These are phyloP conservation scores for Resseliella maxima DNA, from an alignment of 2,888 invertebrate species.

Conservation along the genomic window DNA sequence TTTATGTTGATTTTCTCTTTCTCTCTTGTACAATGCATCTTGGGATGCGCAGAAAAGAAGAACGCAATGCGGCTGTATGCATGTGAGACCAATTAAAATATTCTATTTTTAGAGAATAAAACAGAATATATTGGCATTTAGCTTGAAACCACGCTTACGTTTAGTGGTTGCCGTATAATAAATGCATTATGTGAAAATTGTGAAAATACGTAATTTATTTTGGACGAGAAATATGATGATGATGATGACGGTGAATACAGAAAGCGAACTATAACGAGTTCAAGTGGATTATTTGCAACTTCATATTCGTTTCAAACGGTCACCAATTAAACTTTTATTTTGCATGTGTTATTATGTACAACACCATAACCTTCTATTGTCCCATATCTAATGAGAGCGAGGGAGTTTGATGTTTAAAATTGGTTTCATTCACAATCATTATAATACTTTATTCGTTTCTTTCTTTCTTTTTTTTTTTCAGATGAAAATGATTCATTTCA, in stretches of 20 bases:
- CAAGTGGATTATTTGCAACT: slow-evolving; percentile 12
- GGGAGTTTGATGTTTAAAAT: not conserved
- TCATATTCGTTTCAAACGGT: slow-evolving; percentile 7
- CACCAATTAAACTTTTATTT: slow-evolving; percentile 5
- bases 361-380: not conserved
- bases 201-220: not conserved
- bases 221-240: not conserved
- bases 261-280: not conserved
- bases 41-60: not conserved
- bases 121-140: not conserved
- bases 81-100: slow-evolving; percentile 20
- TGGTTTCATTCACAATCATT: not conserved
- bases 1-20: too few relatives aligned
- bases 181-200: not conserved
- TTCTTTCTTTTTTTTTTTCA: too few relatives aligned
- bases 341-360: not conserved
- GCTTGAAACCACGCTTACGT: not conserved
- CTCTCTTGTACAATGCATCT: too few relatives aligned
- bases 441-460: not conserved
- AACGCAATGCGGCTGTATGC: not conserved
- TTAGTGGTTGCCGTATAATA: not conserved
- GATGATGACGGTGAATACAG: not conserved
- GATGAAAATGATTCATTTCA: not conserved
- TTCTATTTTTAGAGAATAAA: not conserved
- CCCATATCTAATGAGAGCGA: not conserved